Evolutionary conservation across 2,113 vertebrate genomes (phyloP).

Genomic region (Chunga burmeisteri): DNA sequence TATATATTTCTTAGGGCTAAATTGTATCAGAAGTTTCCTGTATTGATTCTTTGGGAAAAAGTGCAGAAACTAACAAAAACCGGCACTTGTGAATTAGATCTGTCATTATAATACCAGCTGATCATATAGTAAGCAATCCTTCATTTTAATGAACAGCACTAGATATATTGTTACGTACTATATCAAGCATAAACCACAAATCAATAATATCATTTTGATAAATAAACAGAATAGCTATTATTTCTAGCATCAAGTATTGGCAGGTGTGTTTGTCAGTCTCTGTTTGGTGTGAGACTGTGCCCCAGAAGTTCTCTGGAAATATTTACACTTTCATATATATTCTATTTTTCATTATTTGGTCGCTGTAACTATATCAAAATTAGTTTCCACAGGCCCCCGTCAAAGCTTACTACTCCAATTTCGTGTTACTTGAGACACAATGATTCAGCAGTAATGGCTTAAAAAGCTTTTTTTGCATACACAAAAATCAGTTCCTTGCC

Average conservation of each 20-base stretch:
- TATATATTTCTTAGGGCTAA: neutral
- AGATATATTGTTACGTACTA: neutral
- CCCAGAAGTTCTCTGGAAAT: neutral
- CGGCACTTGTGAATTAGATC: neutral
- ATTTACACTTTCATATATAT: neutral
- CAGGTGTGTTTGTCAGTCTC: neutral
- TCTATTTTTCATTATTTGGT: neutral
- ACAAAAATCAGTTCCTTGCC: neutral
- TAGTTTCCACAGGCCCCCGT: neutral
- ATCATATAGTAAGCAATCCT: neutral
- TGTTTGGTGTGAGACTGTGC: neutral
- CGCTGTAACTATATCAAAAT: neutral
- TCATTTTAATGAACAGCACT: neutral
- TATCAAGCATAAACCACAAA: neutral
- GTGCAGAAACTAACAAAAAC: neutral
- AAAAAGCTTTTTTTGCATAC: neutral
- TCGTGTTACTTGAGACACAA: neutral
- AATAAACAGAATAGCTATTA: neutral
- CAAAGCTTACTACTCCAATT: neutral
- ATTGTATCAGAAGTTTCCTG: neutral
- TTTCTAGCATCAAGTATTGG: neutral
- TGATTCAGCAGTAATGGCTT: slow-evolving; percentile 40
- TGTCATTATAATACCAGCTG: neutral
- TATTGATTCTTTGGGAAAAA: neutral
- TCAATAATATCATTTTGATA: neutral